Evolutionary conservation across 2,888 invertebrate genomes (phyloP).

Genomic region (Drosophila basisetae): DNA sequence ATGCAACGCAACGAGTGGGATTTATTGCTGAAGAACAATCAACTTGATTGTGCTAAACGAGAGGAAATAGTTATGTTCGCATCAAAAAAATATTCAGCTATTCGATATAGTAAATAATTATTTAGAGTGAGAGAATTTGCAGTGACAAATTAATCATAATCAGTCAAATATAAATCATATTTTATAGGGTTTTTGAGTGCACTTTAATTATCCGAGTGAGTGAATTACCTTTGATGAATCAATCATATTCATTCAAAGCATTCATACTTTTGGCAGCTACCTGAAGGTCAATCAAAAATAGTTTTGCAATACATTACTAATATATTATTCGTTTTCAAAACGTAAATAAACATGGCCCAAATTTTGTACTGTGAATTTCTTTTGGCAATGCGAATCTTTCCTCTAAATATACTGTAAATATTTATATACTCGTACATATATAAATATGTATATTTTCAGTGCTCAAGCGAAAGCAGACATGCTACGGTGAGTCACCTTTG

Average conservation of each 20-base stretch:
- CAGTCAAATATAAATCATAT: neutral
- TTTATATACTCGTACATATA: neutral
- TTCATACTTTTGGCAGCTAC: conserved; percentile 22
- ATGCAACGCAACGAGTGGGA: conserved; percentile 16
- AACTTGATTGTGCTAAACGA: neutral
- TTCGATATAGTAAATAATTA: neutral
- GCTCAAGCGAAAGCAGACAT: conserved; percentile 29
- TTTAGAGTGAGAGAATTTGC: neutral
- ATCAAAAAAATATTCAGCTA: neutral
- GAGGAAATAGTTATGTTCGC: neutral
- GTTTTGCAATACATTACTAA: conserved; percentile 30
- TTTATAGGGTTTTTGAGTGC: neutral
- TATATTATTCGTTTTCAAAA: conserved; percentile 23
- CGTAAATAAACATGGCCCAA: conserved; percentile 47
- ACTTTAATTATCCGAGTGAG: neutral
- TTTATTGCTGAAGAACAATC: neutral
- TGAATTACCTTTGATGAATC: neutral
- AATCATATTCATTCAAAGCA: conserved; percentile 12
- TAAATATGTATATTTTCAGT: conserved; percentile 34
- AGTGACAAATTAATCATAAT: conserved; percentile 11
- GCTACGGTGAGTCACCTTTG: conserved; percentile 63
- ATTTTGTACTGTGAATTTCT: conserved; percentile 35
- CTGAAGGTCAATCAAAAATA: conserved; percentile 60
- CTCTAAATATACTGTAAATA: conserved; percentile 39
- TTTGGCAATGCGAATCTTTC: conserved; percentile 31